Evolutionary conservation across 2,888 invertebrate species (phyloP).

Genomic region (Tiphia femorata): DNA sequence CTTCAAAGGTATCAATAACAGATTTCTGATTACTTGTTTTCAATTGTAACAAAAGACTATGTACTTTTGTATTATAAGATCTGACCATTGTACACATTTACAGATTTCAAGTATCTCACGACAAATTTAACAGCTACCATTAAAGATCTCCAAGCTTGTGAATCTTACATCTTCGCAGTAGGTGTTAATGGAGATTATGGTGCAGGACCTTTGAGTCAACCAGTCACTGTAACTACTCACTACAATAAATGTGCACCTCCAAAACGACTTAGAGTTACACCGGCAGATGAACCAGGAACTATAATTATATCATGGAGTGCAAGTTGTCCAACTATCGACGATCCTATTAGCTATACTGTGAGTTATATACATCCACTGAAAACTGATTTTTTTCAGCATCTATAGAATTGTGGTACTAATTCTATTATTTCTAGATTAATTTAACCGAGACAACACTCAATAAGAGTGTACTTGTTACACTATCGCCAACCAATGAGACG

Average conservation of each 20-base stretch:
- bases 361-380: too few relatives aligned
- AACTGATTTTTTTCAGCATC: too few relatives aligned
- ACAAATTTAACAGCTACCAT: slow-evolving; percentile 73
- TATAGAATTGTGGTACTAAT: too few relatives aligned
- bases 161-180: slow-evolving; percentile 80
- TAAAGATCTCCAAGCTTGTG: slow-evolving; percentile 78
- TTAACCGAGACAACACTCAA: slow-evolving; percentile 70
- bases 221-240: slow-evolving; percentile 73
- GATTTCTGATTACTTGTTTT: slow-evolving; percentile 8
- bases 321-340: slow-evolving; percentile 74
- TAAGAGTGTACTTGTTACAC: slow-evolving; percentile 68
- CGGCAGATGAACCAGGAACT: slow-evolving; percentile 61
- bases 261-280: slow-evolving; percentile 73
- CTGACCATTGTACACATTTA: slow-evolving; percentile 1
- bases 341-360: slow-evolving; percentile 75
- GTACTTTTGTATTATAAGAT: not conserved
- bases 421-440: slow-evolving; percentile 64
- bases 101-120: slow-evolving; percentile 71
- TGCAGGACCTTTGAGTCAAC: slow-evolving; percentile 75
- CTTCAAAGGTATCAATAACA: slow-evolving; percentile 71
- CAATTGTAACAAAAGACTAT: not conserved
- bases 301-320: slow-evolving; percentile 81
- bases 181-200: slow-evolving; percentile 77
- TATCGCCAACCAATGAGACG: slow-evolving; percentile 70
- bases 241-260: slow-evolving; percentile 78